Evolutionary conservation across 2,113 vertebrate species (phyloP).

Genomic region (Ptyas mucosa): DNA sequence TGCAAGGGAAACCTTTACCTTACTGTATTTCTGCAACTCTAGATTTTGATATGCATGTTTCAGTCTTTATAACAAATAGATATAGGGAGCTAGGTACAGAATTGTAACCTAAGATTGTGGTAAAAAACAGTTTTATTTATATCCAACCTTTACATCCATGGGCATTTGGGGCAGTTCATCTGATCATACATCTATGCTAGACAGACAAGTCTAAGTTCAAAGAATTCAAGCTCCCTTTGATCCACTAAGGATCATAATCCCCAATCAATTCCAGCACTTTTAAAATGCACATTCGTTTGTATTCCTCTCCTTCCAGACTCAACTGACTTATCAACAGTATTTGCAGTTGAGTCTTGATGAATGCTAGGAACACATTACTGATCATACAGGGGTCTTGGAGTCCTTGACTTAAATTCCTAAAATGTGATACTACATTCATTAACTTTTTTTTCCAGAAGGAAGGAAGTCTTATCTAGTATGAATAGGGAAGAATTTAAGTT

Average conservation of each 20-base stretch:
- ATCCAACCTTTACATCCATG: not conserved
- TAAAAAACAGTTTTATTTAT: not conserved
- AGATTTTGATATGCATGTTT: not conserved
- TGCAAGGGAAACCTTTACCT: too few relatives aligned
- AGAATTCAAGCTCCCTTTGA: constrained; percentile 27
- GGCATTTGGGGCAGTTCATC: constrained; percentile 19
- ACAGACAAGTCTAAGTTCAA: constrained; percentile 19
- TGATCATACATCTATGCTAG: constrained; percentile 1
- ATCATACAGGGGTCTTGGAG: not conserved
- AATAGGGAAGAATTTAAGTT: not conserved
- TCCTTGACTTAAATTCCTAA: not conserved
- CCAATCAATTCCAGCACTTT: constrained; percentile 29
- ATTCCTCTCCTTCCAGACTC: constrained; percentile 4
- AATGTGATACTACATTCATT: not conserved
- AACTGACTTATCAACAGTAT: constrained; percentile 18
- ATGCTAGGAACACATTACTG: not conserved
- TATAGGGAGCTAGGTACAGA: not conserved
- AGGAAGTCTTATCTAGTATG: not conserved
- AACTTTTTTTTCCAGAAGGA: not conserved
- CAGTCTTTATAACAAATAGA: not conserved
- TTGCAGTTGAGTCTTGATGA: constrained; percentile 1
- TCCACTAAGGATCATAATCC: constrained; percentile 31
- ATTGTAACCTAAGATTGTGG: not conserved
- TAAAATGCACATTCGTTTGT: constrained; percentile 28
- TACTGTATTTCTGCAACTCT: not conserved